These are phyloP conservation scores for Odontomyia ornata DNA, from an alignment of 2,888 invertebrate genomes.

Conservation along the genomic window DNA sequence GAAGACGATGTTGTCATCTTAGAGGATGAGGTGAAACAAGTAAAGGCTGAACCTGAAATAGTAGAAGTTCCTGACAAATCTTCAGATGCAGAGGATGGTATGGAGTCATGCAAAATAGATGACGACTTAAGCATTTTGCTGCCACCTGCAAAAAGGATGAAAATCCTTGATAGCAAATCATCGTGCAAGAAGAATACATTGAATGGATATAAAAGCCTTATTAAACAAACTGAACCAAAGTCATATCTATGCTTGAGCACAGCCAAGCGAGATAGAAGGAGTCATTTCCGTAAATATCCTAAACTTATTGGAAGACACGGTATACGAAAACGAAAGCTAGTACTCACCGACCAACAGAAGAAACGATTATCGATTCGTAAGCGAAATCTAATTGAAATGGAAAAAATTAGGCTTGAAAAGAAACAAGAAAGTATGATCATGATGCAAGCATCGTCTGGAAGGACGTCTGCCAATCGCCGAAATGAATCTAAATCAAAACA, in stretches of 20 bases:
- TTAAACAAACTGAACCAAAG: constrained; percentile 63
- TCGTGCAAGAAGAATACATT: constrained; percentile 60
- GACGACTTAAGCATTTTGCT: background rate
- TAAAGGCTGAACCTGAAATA: constrained; percentile 59
- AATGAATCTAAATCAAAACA: background rate
- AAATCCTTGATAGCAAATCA: constrained; percentile 58
- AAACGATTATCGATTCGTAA: constrained; percentile 56
- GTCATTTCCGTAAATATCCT: constrained; percentile 58
- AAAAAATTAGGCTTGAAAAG: constrained; percentile 54
- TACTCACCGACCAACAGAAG: constrained; percentile 60
- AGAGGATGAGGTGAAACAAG: constrained; percentile 54
- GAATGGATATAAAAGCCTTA: constrained; percentile 63
- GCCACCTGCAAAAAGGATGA: constrained; percentile 56
- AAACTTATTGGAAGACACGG: constrained; percentile 52
- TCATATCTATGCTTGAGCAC: constrained; percentile 61
- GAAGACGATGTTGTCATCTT: constrained; percentile 53
- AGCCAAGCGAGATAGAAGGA: constrained; percentile 55
- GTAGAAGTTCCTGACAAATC: constrained; percentile 50
- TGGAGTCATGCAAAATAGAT: background rate
- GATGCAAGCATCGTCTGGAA: background rate
- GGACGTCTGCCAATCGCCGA: background rate
- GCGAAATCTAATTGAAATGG: constrained; percentile 55
- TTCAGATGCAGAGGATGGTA: constrained; percentile 21
- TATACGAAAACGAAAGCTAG: constrained; percentile 57
- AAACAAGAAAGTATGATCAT: constrained; percentile 37